These are phyloP conservation scores for Rostratula benghalensis DNA, from an alignment of 2,113 vertebrate genomes.

Conservation along the genomic window DNA sequence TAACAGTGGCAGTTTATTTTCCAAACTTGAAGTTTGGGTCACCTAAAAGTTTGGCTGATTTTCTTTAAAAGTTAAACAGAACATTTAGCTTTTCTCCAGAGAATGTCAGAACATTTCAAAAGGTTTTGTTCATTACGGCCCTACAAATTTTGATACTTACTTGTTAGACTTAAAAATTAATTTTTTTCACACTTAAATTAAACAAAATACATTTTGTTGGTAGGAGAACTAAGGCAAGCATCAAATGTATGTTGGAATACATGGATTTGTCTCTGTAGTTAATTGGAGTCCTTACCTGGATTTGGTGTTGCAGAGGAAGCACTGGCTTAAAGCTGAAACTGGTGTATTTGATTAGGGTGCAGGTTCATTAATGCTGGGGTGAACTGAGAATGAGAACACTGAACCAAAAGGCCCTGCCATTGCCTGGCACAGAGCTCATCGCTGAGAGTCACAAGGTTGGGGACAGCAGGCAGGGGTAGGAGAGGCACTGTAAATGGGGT, in stretches of 20 bases:
- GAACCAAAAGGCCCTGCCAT: neutral
- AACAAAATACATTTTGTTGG: neutral
- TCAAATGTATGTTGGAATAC: neutral
- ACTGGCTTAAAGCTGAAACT: neutral
- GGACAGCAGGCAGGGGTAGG: neutral
- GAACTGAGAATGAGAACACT: neutral
- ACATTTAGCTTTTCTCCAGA: neutral
- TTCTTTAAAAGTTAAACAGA: neutral
- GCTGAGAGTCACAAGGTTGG: neutral
- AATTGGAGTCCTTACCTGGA: neutral
- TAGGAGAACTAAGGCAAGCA: neutral
- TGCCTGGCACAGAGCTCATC: neutral
- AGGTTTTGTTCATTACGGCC: neutral
- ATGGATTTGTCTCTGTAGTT: neutral
- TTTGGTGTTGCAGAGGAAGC: neutral
- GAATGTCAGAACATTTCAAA: neutral
- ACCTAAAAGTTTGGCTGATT: neutral
- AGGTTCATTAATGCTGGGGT: neutral
- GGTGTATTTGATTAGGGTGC: neutral
- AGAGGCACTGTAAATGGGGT: neutral
- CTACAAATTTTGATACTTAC: neutral
- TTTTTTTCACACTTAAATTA: no score
- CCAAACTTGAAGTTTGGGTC: neutral
- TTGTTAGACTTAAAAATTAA: no score
- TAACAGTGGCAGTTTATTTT: neutral